Percentiles rank a stretch among this genome's conserved stretches.
phyloP scores from a whole-genome alignment of 2,797 vertebrate genomes.

The Triplophysa yarkandensis region DNA sequence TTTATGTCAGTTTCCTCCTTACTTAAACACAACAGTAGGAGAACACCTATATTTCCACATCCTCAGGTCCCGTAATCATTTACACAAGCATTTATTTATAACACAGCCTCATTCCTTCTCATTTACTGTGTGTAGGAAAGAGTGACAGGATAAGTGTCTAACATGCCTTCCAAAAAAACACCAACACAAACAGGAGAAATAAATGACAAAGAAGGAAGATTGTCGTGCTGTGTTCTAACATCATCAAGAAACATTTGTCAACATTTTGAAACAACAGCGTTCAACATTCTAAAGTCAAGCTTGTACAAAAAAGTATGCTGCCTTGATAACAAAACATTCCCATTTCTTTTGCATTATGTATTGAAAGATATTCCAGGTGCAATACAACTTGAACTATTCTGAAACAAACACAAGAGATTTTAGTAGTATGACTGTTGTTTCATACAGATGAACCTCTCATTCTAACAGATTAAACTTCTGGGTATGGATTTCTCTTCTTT shows the following conservation, averaged over 20 bases:
- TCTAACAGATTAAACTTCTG: no score
- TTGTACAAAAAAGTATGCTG: not conserved
- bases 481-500: no score
- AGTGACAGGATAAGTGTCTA: slow-evolving; percentile 1
- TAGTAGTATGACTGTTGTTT: no score
- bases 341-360: not conserved
- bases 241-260: not conserved
- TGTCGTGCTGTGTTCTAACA: not conserved
- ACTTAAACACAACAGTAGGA: not conserved
- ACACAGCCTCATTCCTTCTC: not conserved
- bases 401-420: not conserved
- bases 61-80: not conserved
- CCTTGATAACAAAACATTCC: not conserved
- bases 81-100: slow-evolving; percentile 27
- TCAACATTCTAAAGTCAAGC: not conserved
- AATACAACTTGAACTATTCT: not conserved
- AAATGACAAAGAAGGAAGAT: not conserved
- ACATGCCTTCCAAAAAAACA: slow-evolving; percentile 5
- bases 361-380: not conserved
- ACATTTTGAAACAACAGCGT: not conserved
- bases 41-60: slow-evolving; percentile 2
- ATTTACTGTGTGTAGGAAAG: slow-evolving; percentile 1
- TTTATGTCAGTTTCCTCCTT: not conserved
- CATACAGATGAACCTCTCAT: no score
- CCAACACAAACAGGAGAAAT: slow-evolving; percentile 21